Evolutionary conservation across 2,113 vertebrate genomes (phyloP).

Genomic region (Gopherus evgoodei): DNA sequence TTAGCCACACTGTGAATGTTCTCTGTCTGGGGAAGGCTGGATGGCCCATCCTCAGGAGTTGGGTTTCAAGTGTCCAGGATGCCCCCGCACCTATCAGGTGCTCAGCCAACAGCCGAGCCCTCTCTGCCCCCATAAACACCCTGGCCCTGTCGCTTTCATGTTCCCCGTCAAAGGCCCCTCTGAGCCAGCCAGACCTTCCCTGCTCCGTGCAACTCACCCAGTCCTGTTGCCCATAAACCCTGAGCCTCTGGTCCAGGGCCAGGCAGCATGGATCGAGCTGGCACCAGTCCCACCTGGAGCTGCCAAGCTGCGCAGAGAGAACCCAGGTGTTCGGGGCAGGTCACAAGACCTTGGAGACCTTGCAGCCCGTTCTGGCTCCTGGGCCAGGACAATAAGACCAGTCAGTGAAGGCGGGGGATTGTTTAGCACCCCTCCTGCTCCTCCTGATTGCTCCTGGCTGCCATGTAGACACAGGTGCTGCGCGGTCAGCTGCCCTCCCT

Average conservation of each 20-base stretch:
- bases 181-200: too few relatives aligned
- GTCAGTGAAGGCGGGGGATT: neutral
- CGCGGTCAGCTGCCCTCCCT: neutral
- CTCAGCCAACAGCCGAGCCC: neutral
- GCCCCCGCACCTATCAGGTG: neutral
- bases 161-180: too few relatives aligned
- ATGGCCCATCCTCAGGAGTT: neutral
- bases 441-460: neutral
- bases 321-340: neutral
- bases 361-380: neutral
- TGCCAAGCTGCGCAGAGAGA: neutral
- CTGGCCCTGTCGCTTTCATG: too few relatives aligned
- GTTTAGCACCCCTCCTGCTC: too few relatives aligned
- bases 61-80: neutral
- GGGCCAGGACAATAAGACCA: neutral
- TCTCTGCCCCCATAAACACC: too few relatives aligned
- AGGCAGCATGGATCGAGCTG: neutral
- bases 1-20: too few relatives aligned
- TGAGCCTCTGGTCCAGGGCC: neutral
- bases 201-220: too few relatives aligned
- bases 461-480: neutral
- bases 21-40: too few relatives aligned
- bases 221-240: neutral
- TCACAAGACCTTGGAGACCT: neutral
- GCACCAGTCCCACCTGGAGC: neutral